phyloP scores from a whole-genome alignment of 2,888 invertebrate species.

The Onthophagus sagittarius region DNA sequence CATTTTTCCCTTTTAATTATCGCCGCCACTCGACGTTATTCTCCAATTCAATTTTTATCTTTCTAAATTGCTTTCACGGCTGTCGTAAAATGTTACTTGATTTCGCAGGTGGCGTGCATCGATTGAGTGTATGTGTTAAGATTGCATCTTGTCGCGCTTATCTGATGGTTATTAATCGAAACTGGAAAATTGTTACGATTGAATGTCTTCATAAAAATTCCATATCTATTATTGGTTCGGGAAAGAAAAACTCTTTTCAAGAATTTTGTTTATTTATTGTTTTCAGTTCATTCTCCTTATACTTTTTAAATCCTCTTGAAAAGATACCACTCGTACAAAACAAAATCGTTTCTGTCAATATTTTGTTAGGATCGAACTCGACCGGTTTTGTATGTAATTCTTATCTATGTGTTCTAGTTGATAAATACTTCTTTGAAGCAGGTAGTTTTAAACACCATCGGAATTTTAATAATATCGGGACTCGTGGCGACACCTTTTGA shows the following conservation, averaged over 20 bases:
- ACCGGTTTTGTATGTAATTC: neutral
- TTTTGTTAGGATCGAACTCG: neutral
- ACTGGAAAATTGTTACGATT: neutral
- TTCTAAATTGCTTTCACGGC: neutral
- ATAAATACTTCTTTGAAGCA: neutral
- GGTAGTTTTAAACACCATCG: neutral
- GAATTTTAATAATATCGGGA: neutral
- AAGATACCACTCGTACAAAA: neutral
- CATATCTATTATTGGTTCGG: too few species aligned
- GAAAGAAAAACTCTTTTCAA: too few species aligned
- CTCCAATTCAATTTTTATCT: neutral
- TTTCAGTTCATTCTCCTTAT: too few species aligned
- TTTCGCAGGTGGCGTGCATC: neutral
- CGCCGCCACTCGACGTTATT: neutral
- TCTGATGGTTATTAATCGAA: neutral
- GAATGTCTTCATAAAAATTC: too few species aligned
- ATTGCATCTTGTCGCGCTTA: neutral
- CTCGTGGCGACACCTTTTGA: constrained; percentile 17
- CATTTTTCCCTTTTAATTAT: neutral
- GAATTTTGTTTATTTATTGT: too few species aligned
- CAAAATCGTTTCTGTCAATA: neutral
- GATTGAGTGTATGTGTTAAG: neutral
- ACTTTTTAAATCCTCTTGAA: too few species aligned
- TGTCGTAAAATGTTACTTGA: neutral
- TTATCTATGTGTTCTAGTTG: neutral